Base-by-base conservation (phyloP, 2,797 vertebrate species). In the Aplochiton taeniatus region DNA sequence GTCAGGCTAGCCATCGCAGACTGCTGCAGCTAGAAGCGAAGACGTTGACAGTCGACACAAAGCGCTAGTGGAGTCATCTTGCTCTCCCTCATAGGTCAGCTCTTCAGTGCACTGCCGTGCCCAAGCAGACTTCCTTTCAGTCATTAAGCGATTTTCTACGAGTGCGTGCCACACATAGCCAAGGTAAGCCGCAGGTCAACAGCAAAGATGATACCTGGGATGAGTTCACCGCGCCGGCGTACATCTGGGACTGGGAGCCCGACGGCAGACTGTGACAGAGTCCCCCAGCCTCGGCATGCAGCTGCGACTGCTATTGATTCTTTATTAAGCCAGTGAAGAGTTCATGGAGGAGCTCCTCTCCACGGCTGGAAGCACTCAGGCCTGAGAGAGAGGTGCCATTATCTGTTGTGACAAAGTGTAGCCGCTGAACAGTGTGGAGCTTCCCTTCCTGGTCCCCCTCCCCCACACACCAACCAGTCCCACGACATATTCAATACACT, bases 251-350 rank as follows among this genome's bases (percentile, higher is more conserved):
- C 58, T 19, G 41, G 50, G 54, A 53, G 56, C 60, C 12, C 16
- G 66, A 59, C 16, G 62, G 85, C 83, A 74, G 53, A 78, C 66
- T 70, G 43, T 57, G 63, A 61, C 74, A 81, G 74, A 67, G n/a
- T 68, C 69, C 75, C 75, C 70, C 83, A 86, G 70, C 70, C 77
- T 83, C 80, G 65, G 72, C 78, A 68, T 16, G 70, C 78, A 67
- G 66, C 83, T 72, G 72, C 55, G 69, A 81, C 72, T 85, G 84
- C 77, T 93, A 95, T 96, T 92, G 95, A 96, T 96, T 94, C 77
- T 91, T 92, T 91, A 91, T 91, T 87, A 92, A 89, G 79, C 80
- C 92, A 87, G 75, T 86, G 82, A 89, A 76, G 70, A 75, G 80
- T 84, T 85, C 81, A 84, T 70, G 60, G 74, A 69, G 47, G 74